These are phyloP conservation scores for Geodia barretti DNA, from an alignment of 37 sponge, comb jelly and placozoan species.

Conservation along the genomic window DNA sequence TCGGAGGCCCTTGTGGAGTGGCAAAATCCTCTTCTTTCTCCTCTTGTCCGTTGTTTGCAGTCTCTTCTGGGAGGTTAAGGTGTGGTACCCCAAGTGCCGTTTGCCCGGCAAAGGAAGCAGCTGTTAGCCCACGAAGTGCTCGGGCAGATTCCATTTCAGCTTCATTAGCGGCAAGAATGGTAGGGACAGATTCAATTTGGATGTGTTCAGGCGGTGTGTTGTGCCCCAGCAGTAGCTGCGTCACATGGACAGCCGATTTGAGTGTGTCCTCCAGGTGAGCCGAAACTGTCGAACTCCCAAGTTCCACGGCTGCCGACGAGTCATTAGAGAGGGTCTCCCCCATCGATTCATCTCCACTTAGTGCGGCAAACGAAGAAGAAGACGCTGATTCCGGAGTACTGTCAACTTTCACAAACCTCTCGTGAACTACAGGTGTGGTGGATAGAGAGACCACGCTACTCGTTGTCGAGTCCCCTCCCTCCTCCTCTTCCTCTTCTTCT, in stretches of 20 bases:
- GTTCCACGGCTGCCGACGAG: too few relatives aligned
- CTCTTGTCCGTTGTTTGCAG: neutral
- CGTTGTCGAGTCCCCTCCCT: neutral
- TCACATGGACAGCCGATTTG: neutral
- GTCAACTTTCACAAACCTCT: neutral
- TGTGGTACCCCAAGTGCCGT: neutral
- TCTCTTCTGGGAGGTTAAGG: neutral
- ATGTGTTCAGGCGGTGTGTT: neutral
- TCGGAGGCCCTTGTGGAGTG: neutral
- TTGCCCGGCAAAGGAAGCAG: neutral
- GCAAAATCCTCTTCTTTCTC: neutral
- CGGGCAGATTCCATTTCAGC: neutral
- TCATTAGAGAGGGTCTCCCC: too few relatives aligned
- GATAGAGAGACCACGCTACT: neutral
- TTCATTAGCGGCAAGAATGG: neutral
- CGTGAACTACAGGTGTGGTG: neutral
- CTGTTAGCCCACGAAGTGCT: neutral
- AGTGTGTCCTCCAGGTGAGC: neutral
- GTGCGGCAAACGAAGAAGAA: neutral
- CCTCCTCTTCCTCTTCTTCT: neutral
- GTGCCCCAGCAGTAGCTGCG: neutral
- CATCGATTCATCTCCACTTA: neutral
- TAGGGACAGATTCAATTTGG: neutral
- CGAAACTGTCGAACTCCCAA: neutral
- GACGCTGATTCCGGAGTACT: neutral